Conservation (phyloP, 2,888 invertebrate species). For the Antitype chi region DNA sequence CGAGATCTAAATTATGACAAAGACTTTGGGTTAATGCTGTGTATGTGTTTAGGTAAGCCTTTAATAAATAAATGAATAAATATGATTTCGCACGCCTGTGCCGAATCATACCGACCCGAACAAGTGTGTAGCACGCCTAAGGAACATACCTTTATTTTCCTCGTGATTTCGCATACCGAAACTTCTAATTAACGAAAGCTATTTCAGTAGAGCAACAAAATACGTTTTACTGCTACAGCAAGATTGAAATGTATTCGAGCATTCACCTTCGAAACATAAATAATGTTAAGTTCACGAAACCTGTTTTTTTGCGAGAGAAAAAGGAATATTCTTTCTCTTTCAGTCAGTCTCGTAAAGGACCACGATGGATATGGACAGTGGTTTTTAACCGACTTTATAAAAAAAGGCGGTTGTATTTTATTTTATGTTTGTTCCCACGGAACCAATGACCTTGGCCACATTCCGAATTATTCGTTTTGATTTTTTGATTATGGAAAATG, state of each 20-base stretch:
- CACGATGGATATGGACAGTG: not conserved
- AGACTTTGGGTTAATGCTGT: too few relatives aligned
- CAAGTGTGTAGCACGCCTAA: not conserved
- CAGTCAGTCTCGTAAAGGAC: not conserved
- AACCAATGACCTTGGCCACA: too few relatives aligned
- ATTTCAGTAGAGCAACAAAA: slow-evolving; percentile 41
- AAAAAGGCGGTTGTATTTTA: too few relatives aligned
- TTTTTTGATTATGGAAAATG: too few relatives aligned
- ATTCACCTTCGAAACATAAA: slow-evolving; percentile 11
- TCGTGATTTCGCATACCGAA: slow-evolving; percentile 14
- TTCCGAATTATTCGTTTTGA: too few relatives aligned
- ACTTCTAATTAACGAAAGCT: slow-evolving; percentile 42
- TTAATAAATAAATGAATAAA: too few relatives aligned
- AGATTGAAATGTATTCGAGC: slow-evolving; percentile 24
- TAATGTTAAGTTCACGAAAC: not conserved
- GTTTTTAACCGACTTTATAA: not conserved
- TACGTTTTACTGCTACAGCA: slow-evolving; percentile 2
- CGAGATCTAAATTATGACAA: too few relatives aligned
- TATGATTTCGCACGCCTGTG: too few relatives aligned
- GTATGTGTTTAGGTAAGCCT: too few relatives aligned
- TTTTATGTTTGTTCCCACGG: too few relatives aligned
- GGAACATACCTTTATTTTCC: slow-evolving; percentile 6
- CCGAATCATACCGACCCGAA: not conserved
- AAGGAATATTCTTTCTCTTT: not conserved
- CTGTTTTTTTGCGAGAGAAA: not conserved